Conservation (phyloP, 2,113 vertebrate genomes). For the Chaenocephalus aceratus region DNA sequence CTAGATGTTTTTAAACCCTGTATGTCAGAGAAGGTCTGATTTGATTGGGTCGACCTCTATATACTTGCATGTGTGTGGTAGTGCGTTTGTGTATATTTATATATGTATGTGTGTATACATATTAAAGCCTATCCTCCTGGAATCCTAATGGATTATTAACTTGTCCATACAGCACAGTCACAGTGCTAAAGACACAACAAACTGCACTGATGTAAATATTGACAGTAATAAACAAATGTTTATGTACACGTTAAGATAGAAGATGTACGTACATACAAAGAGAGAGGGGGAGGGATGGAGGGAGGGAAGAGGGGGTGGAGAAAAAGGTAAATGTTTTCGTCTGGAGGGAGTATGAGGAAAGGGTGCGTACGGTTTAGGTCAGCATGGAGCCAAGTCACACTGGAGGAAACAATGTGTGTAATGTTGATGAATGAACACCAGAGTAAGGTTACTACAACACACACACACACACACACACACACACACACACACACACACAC, state of each 20-base stretch:
- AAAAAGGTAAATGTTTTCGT: constrained; percentile 45
- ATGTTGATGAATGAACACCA: constrained; percentile 50
- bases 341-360: constrained; percentile 37
- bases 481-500: too few relatives aligned
- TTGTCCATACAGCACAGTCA: neutral
- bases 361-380: constrained; percentile 34
- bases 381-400: constrained; percentile 64
- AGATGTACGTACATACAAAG: constrained; percentile 1
- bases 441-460: constrained; percentile 34
- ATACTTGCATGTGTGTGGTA: neutral
- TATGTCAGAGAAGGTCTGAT: neutral
- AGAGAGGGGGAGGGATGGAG: neutral
- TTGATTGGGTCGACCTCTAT: neutral
- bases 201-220: constrained; percentile 5
- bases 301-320: neutral
- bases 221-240: neutral
- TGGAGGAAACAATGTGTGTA: constrained; percentile 32
- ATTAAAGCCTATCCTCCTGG: neutral
- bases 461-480: constrained; percentile 1
- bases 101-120: accelerated
- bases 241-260: constrained; percentile 12
- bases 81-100: neutral
- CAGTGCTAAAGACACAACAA: neutral
- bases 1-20: neutral
- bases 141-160: constrained; percentile 18